Conservation (phyloP, 2,888 invertebrate genomes). For the Tinea trinotella region DNA sequence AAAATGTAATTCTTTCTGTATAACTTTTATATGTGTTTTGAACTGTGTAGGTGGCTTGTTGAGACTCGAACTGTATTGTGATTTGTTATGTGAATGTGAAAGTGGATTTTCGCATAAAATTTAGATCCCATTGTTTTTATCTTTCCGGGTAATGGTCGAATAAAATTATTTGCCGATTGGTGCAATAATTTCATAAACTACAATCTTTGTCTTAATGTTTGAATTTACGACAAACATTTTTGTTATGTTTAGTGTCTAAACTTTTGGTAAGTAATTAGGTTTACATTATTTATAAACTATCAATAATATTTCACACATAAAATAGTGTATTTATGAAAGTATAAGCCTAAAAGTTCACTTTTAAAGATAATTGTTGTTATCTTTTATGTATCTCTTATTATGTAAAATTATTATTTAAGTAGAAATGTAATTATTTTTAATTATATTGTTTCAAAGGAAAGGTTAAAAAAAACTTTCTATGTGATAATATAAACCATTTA, state of each 20-base stretch:
- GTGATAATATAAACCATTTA: no score
- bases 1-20: background rate
- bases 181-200: constrained; percentile 5
- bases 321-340: no score
- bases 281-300: no score
- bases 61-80: constrained; percentile 35
- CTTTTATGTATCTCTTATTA: background rate
- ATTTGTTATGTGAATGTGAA: constrained; percentile 55
- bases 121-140: constrained; percentile 65
- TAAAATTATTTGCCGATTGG: constrained; percentile 29
- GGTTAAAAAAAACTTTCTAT: no score
- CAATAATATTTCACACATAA: no score
- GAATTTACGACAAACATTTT: background rate
- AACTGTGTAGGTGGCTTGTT: constrained; percentile 58
- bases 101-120: constrained; percentile 68
- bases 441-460: background rate
- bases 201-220: background rate
- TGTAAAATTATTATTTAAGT: background rate
- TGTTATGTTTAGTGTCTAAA: background rate
- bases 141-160: constrained; percentile 56
- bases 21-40: constrained; percentile 7
- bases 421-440: background rate
- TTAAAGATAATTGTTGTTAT: no score
- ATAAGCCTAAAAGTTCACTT: no score
- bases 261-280: background rate